Evolutionary conservation across 2,888 invertebrate species (phyloP), one percentile per base, ranked within the genome.

Genomic region (Cenopis cana): DNA sequence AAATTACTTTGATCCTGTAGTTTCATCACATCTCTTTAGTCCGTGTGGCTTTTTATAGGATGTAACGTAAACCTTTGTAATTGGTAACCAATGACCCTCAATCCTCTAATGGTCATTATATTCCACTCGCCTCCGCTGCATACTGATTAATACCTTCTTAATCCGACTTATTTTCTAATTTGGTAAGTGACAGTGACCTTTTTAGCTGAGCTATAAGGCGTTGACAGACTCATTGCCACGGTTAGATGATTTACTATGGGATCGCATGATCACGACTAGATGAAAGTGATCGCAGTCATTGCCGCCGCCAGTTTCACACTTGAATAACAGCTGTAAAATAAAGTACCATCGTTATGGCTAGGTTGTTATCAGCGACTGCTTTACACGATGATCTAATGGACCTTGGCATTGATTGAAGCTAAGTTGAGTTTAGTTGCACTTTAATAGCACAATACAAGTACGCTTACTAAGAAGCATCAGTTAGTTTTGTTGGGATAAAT

Each of bases 221-320:
- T 33, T 36, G 20, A 64, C 62, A 54, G 62, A 52, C 5, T n/a
- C 50, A 36, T 4, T 61, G 50, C 52, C 50, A 36, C n/a, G 14
- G 14, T 0, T 49, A 33, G 46, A 54, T 29, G 29, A 20, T 54
- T 75, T 80, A 77, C 73, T 81, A 82, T 81, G 78, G 81, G 77
- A 79, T 82, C 81, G 79, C 75, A 78, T 75, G 80, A 80, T 80
- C 77, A 77, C 81, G 79, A 12, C 56, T 83, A 82, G 79, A 82
- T 82, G 81, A 83, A 81, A 81, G 79, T 81, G 79, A 79, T 82
- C 68, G 68, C 55, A 67, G 65, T 72, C 65, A 69, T 69, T 20
- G 55, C 62, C 38, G 71, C 82, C 79, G 85, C 84, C 85, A 79
- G 73, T 82, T 83, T 85, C 80, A 74, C 78, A 78, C 77, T 77